Percentiles rank a stretch among this genome's conserved stretches.
Conservation (phyloP, 2,888 invertebrate genomes). For the Drosophila bunnanda region DNA sequence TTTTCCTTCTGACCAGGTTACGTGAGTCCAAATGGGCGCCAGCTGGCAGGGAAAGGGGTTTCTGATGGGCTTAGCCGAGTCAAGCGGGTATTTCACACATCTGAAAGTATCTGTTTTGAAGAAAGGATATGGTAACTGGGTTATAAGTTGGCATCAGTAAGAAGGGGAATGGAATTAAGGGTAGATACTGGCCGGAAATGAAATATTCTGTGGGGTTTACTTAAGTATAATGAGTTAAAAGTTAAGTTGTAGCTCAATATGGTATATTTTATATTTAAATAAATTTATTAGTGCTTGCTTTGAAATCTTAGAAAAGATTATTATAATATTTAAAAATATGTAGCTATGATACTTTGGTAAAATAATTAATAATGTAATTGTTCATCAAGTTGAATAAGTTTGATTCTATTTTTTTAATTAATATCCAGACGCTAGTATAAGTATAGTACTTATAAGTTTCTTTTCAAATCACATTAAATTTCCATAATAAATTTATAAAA, state of each 20-base stretch:
- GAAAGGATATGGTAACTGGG: conserved; percentile 12
- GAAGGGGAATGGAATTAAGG: background rate
- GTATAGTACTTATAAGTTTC: too few relatives aligned
- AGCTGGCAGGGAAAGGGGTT: conserved; percentile 8
- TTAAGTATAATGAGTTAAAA: background rate
- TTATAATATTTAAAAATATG: too few relatives aligned
- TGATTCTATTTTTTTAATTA: too few relatives aligned
- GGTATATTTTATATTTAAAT: background rate
- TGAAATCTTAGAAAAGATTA: too few relatives aligned
- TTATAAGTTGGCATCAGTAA: background rate
- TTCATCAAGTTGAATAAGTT: too few relatives aligned
- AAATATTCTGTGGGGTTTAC: background rate
- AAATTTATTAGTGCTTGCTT: too few relatives aligned
- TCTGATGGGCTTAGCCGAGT: conserved; percentile 15
- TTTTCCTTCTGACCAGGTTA: conserved; percentile 29
- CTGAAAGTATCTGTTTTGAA: background rate
- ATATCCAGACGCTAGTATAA: too few relatives aligned
- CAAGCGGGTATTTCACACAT: conserved; percentile 21
- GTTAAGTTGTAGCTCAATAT: background rate
- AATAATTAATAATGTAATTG: too few relatives aligned
- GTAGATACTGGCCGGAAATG: background rate
- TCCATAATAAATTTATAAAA: too few relatives aligned
- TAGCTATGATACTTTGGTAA: too few relatives aligned
- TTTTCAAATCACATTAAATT: too few relatives aligned
- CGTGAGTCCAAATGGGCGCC: conserved; percentile 32